Percentiles rank a stretch among this genome's conserved stretches.
These are phyloP conservation scores for Forbesichthys papilliferus DNA, from an alignment of 2,113 vertebrate species.

Conservation along the genomic window DNA sequence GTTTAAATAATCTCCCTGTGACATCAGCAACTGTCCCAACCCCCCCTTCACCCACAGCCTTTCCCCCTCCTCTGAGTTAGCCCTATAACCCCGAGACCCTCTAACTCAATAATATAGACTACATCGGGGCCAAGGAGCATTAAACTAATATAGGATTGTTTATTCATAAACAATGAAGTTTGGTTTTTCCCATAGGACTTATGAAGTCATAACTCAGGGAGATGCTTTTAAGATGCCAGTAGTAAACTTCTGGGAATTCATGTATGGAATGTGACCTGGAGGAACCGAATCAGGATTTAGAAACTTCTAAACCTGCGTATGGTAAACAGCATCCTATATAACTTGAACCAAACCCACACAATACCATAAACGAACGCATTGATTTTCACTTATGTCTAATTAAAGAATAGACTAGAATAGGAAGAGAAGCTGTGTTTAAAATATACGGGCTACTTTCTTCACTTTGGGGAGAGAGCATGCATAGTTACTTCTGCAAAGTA, in stretches of 20 bases:
- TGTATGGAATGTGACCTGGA: slow-evolving; percentile 22
- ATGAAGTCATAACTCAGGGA: slow-evolving; percentile 33
- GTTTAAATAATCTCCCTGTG: slow-evolving; percentile 61
- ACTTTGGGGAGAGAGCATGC: background rate
- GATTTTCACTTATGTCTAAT: slow-evolving; percentile 11
- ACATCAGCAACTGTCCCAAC: slow-evolving; percentile 54
- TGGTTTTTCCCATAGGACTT: slow-evolving; percentile 36
- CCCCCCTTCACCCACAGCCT: background rate
- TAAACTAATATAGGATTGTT: slow-evolving; percentile 33
- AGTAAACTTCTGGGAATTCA: slow-evolving; percentile 38
- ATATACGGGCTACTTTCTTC: background rate
- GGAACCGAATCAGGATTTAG: slow-evolving; percentile 19
- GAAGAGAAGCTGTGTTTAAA: background rate
- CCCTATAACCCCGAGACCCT: background rate
- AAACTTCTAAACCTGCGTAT: slow-evolving; percentile 4
- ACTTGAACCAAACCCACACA: too few species aligned
- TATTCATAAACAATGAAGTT: slow-evolving; percentile 7
- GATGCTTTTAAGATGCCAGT: slow-evolving; percentile 15
- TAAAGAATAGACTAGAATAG: slow-evolving; percentile 21
- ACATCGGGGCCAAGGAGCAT: background rate
- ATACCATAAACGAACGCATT: background rate
- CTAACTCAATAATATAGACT: background rate
- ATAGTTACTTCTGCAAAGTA: slow-evolving; percentile 24
- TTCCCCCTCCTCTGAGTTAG: slow-evolving; percentile 1
- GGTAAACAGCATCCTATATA: background rate